Evolutionary conservation across 2,888 invertebrate genomes (phyloP).

Genomic region (Tetragnatha montana): DNA sequence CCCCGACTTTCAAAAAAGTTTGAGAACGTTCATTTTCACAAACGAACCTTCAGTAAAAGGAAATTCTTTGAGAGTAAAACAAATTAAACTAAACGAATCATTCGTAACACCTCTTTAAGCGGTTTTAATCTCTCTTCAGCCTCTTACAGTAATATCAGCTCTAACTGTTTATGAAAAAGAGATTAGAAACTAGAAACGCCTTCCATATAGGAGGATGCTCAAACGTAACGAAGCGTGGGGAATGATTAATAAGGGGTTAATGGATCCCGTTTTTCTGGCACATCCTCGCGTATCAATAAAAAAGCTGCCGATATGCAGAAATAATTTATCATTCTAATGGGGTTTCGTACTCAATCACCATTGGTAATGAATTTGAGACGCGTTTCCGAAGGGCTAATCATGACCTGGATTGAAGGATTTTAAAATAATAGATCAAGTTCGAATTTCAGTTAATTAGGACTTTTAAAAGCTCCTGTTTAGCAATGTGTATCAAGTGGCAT

Average conservation of each 20-base stretch:
- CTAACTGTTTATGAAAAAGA: background rate
- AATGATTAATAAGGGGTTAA: background rate
- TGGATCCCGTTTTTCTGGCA: background rate
- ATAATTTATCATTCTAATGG: background rate
- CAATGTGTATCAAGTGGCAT: background rate
- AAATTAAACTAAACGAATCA: too few relatives aligned
- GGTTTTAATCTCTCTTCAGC: too few relatives aligned
- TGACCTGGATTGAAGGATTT: background rate
- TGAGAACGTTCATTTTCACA: too few relatives aligned
- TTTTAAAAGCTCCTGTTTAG: too few relatives aligned
- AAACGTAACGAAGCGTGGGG: background rate
- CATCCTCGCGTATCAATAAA: background rate
- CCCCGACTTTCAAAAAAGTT: too few relatives aligned
- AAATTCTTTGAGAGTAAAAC: too few relatives aligned
- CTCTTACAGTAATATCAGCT: too few relatives aligned
- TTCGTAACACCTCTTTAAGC: too few relatives aligned
- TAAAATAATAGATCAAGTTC: background rate
- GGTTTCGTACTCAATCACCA: background rate
- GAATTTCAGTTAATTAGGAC: background rate
- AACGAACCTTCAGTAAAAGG: too few relatives aligned
- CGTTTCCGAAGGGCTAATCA: background rate
- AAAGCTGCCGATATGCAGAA: background rate
- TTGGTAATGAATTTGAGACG: background rate
- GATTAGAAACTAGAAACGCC: background rate
- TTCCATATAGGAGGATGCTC: background rate